phyloP scores from a whole-genome alignment of 2,888 invertebrate species.

The Hypolimnas misippus region DNA sequence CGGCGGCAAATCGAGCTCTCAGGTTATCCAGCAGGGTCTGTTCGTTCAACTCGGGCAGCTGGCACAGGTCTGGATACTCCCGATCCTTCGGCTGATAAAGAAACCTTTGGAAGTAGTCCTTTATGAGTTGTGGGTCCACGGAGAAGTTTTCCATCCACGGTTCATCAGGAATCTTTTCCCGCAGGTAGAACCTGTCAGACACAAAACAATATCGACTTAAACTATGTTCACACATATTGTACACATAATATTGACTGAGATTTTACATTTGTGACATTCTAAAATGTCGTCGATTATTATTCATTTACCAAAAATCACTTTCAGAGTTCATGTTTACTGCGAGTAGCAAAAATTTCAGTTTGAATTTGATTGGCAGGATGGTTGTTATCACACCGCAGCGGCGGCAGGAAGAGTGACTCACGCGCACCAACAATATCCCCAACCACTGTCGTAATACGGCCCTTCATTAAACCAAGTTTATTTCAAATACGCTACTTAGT shows the following conservation, averaged over 20 bases:
- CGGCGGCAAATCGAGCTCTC: conserved; percentile 93
- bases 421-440: conserved; percentile 67
- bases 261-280: conserved; percentile 72
- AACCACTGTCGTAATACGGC: conserved; percentile 57
- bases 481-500: conserved; percentile 21
- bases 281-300: conserved; percentile 38
- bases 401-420: conserved; percentile 80
- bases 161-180: conserved; percentile 93
- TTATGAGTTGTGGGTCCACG: conserved; percentile 95
- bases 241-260: conserved; percentile 20
- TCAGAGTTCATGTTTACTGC: conserved; percentile 62
- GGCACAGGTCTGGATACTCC: conserved; percentile 97
- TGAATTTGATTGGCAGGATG: conserved; percentile 79
- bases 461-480: conserved; percentile 56
- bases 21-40: conserved; percentile 96
- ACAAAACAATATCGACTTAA: conserved; percentile 5
- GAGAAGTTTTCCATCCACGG: conserved; percentile 95
- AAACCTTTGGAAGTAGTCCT: conserved; percentile 96
- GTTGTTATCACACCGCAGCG: conserved; percentile 68
- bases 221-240: not conserved
- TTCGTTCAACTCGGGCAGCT: conserved; percentile 97
- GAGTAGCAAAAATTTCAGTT: conserved; percentile 64
- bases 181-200: conserved; percentile 90
- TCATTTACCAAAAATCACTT: conserved; percentile 54
- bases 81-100: conserved; percentile 96